phyloP scores from a whole-genome alignment of 2,797 vertebrate species.

The Sciurus vulgaris region DNA sequence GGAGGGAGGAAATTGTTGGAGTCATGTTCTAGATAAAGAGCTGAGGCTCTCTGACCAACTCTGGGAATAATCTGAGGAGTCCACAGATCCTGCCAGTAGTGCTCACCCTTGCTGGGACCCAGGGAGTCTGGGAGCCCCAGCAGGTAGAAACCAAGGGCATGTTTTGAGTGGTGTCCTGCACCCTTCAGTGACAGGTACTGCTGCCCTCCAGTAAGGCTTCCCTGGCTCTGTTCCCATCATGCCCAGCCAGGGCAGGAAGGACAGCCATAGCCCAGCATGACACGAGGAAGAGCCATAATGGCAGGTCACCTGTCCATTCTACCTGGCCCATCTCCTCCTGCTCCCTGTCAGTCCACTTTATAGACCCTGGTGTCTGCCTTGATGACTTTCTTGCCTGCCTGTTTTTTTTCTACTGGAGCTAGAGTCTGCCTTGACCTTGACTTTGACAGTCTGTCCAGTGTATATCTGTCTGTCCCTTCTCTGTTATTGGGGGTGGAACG shows the following conservation, averaged over 20 bases:
- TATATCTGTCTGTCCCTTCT: not conserved
- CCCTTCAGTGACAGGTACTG: not conserved
- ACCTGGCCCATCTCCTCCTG: not conserved
- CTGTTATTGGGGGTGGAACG: not conserved
- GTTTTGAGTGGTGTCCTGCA: no score
- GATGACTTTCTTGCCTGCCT: not conserved
- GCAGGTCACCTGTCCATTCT: rapidly evolving
- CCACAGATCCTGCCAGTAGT: not conserved
- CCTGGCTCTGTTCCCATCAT: not conserved
- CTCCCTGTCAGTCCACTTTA: not conserved
- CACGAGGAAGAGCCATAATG: not conserved
- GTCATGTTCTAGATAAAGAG: slow-evolving; percentile 57
- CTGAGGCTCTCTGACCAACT: slow-evolving; percentile 3
- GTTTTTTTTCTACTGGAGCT: not conserved
- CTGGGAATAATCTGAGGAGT: rapidly evolving
- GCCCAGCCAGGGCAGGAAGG: not conserved
- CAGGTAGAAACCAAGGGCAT: not conserved
- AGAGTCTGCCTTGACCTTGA: not conserved
- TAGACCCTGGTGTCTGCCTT: not conserved
- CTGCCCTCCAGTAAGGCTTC: not conserved
- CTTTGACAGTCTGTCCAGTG: not conserved
- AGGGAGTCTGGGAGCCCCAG: not conserved
- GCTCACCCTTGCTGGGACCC: not conserved
- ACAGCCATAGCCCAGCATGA: not conserved
- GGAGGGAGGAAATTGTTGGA: slow-evolving; percentile 53